These are phyloP conservation scores for Philhelius pedissequus DNA, from an alignment of 2,888 invertebrate species.

Conservation along the genomic window DNA sequence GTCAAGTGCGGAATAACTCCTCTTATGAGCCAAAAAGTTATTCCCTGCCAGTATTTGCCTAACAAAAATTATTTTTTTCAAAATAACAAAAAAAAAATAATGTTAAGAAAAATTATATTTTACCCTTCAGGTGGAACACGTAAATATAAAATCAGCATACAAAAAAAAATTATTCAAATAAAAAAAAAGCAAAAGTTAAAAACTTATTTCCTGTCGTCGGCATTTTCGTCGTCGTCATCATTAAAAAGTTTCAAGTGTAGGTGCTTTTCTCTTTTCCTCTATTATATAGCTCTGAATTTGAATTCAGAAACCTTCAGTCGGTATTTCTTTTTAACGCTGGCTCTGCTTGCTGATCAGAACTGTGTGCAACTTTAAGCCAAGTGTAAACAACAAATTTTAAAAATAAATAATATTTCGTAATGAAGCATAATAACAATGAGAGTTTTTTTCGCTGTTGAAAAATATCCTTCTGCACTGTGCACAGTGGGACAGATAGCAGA, in stretches of 20 bases:
- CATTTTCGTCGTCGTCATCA: slow-evolving; percentile 54
- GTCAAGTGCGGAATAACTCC: slow-evolving; percentile 62
- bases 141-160: slow-evolving; percentile 50
- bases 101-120: not conserved
- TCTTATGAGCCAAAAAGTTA: slow-evolving; percentile 48
- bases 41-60: not conserved
- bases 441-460: not conserved
- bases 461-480: not conserved
- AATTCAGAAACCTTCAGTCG: not conserved
- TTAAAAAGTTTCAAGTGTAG: slow-evolving; percentile 65
- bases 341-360: not conserved
- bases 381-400: slow-evolving; percentile 8
- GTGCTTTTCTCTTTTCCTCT: not conserved
- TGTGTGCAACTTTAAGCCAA: slow-evolving; percentile 1
- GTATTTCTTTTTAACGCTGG: not conserved
- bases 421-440: slow-evolving; percentile 24
- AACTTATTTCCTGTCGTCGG: slow-evolving; percentile 24
- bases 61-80: slow-evolving; percentile 4
- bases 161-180: not conserved
- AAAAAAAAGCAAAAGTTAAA: slow-evolving; percentile 8
- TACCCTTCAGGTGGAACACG: slow-evolving; percentile 59
- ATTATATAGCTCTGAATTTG: not conserved
- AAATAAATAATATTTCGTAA: slow-evolving; percentile 29
- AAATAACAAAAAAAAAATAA: not conserved
- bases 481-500: not conserved